Evolutionary conservation across 2,113 vertebrate species (phyloP).

Genomic region (Cryptoleucopteryx plumbea): DNA sequence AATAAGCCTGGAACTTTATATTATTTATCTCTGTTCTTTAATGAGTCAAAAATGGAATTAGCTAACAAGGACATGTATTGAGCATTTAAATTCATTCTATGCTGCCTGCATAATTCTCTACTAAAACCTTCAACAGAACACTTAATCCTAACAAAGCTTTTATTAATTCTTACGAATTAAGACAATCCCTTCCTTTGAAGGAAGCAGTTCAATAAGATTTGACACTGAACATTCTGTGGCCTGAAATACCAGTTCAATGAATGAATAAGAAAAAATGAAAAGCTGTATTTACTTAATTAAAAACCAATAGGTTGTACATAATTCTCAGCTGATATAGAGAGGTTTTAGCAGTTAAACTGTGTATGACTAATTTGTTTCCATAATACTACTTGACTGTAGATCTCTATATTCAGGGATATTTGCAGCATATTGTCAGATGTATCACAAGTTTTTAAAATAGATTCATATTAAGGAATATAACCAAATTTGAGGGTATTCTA

Average conservation of each 20-base stretch:
- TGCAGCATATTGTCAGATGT: background rate
- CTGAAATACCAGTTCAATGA: background rate
- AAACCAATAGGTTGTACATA: background rate
- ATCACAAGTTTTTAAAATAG: background rate
- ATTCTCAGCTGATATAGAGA: background rate
- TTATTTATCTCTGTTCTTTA: background rate
- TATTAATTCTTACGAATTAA: background rate
- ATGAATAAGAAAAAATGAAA: background rate
- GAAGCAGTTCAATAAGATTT: background rate
- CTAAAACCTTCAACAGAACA: background rate
- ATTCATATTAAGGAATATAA: background rate
- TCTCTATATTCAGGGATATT: background rate
- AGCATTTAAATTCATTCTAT: background rate
- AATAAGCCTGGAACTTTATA: background rate
- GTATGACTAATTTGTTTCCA: background rate
- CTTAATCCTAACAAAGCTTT: constrained; percentile 22
- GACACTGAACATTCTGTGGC: background rate
- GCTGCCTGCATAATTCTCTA: background rate
- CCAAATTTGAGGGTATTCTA: background rate
- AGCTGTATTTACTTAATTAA: background rate
- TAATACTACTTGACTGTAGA: background rate
- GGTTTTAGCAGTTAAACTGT: background rate
- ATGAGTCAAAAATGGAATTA: constrained; percentile 21
- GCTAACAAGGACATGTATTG: background rate
- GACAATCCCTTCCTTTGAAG: background rate